Evolutionary conservation across 2,888 invertebrate species (phyloP).

Genomic region (Pollenia labialis): DNA sequence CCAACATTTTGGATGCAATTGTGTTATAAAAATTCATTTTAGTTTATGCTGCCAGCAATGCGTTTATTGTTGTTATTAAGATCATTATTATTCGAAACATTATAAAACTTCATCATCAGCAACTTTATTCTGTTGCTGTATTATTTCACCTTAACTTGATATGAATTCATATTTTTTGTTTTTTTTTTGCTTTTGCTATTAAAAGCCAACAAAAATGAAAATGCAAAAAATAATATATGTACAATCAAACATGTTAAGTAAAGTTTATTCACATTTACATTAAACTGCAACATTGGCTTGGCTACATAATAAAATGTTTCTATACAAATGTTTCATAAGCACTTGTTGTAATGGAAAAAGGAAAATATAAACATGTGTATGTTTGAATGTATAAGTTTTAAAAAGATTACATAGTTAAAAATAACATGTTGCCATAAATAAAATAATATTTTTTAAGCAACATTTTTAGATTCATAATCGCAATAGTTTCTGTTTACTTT

Average conservation of each 20-base stretch:
- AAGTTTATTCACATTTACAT: constrained; percentile 65
- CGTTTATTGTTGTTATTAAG: constrained; percentile 46
- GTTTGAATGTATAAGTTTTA: not conserved
- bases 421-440: too few relatives aligned
- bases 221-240: not conserved
- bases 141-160: constrained; percentile 54
- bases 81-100: constrained; percentile 46
- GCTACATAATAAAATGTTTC: constrained; percentile 10
- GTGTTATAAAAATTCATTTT: constrained; percentile 39
- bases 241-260: constrained; percentile 50
- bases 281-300: constrained; percentile 31
- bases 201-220: constrained; percentile 23
- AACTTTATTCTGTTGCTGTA: constrained; percentile 16
- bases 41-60: constrained; percentile 41
- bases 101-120: constrained; percentile 37
- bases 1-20: constrained; percentile 5
- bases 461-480: constrained; percentile 24
- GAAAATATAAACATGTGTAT: not conserved
- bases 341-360: constrained; percentile 31
- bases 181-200: constrained; percentile 22
- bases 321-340: constrained; percentile 46
- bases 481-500: constrained; percentile 14
- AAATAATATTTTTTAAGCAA: not conserved
- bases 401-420: too few relatives aligned
- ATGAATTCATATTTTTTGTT: constrained; percentile 16